Base-by-base conservation (phyloP, 1,140 invertebrate genomes). In the Carposina sasakii region DNA sequence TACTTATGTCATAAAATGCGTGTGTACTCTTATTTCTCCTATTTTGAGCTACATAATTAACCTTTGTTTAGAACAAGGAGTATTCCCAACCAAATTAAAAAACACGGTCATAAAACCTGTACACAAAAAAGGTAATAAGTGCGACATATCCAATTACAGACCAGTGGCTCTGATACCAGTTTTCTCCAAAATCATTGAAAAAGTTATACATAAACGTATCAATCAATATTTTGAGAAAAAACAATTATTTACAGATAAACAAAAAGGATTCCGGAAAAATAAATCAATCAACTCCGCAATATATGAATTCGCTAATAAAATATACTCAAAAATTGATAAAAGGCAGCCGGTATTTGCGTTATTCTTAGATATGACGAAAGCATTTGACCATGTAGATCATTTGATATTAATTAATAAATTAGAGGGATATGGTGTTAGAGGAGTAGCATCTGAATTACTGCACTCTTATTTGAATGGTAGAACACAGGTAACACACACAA, bases 321-420 rank as follows among this genome's bases (percentile, higher is more conserved):
- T 42, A 5, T 2, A 13, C 17, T 13, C 22, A 12, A n/a, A 13
- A 5, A 16, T 42, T 10, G 40, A 42, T 15, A 12, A 28, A n/a
- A 42, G 12, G 4, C 22, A 8, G 2, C 17, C 23, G 8, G n/a
- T 42, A 13, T 46, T 21, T 10, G 28, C 43, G 17, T 13, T 46
- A 22, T 46, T 22, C 30, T 22, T 46, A 20, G 43, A 46, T 23
- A 9, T 46, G 31, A n/a, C 28, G 2, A 46, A 46, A 23, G 43
- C 43, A 9, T 46, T 46, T 10, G 43, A 46, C 13, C 22, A 13
- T 34, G 43, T 46, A 19, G 31, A 46, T 2, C 31, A 34, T 34
- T 34, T 2, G 3, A 31, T 10, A 12, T 13, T 46, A 3, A 8
- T 46, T 6, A 6, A 24, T 6, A 46, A 46, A 23, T 23, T 46